Evolutionary conservation across 1,140 invertebrate species (phyloP), one percentile per base, ranked within the genome.

Genomic region (Drosophila azteca): DNA sequence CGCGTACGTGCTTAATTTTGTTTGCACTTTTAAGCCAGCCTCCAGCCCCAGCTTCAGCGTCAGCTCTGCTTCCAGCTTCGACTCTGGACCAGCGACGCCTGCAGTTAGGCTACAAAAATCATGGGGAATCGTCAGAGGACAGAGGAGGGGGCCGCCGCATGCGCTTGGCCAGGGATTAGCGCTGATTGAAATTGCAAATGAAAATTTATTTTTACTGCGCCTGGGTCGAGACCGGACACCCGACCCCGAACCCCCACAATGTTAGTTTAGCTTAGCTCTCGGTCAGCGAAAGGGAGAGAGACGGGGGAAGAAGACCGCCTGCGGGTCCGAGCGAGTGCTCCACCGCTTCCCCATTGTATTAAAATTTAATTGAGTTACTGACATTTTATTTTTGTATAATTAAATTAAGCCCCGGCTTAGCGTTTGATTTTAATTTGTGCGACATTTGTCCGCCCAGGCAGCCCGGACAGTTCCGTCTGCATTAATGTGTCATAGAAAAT

Each of bases 131-230:
- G 20, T 22, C 41, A 44, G 50, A 43, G 31, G 44, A 57, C 41
- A 44, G 50, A 43, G 31, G 39, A 57, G 39, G 59, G 44, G 64
- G 73, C 67, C 66, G 80, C 61, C 83, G 82, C 81, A 87, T 85
- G 82, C 69, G 87, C 82, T 87, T 87, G 77, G 79, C 79, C 79
- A 80, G 82, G 87, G 87, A 90, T 90, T 90, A 90, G 79, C 87
- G 87, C 79, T 90, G 87, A 90, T 90, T 90, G 87, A 90, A 90
- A 90, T 90, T 90, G 87, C 88, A 90, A 90, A 90, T 90, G 87
- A 90, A 90, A 90, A 90, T 90, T 90, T 90, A 90, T 90, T 90
- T 87, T 90, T 76, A 89, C 84, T 89, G 73, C 73, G 73, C 73
- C 68, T 45, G 24, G 55, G 31, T 58, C 60, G 43, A 17, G 62